These are phyloP conservation scores for Horisme vitalbata DNA, from an alignment of 2,888 invertebrate species.

Conservation along the genomic window DNA sequence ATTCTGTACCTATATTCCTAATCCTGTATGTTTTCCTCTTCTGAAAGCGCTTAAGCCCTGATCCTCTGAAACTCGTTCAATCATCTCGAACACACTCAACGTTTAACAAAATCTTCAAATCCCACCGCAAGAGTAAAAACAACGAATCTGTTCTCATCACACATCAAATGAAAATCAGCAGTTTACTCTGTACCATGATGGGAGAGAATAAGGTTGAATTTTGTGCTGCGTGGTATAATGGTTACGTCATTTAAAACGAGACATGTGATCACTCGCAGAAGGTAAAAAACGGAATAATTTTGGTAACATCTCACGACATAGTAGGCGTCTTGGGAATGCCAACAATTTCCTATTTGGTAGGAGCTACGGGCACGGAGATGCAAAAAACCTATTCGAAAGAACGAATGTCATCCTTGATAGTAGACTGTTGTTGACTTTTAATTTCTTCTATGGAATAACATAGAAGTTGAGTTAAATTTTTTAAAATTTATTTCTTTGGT, in stretches of 20 bases:
- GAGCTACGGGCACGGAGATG: constrained; percentile 48
- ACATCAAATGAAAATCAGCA: constrained; percentile 31
- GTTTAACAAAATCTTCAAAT: constrained; percentile 71
- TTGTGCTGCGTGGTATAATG: constrained; percentile 25
- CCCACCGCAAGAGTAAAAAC: constrained; percentile 69
- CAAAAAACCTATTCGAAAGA: constrained; percentile 59
- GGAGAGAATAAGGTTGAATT: constrained; percentile 11
- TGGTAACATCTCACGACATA: constrained; percentile 64
- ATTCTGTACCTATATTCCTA: background rate
- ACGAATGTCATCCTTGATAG: constrained; percentile 45
- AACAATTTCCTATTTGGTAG: constrained; percentile 70
- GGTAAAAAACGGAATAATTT: constrained; percentile 74
- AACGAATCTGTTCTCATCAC: constrained; percentile 56
- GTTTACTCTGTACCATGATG: constrained; percentile 8
- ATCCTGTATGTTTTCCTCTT: constrained; percentile 1
- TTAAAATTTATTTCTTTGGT: too few relatives aligned
- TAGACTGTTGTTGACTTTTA: constrained; percentile 7
- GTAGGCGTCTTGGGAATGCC: constrained; percentile 64
- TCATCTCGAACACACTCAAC: constrained; percentile 62
- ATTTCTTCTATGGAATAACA: background rate
- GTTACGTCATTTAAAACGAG: constrained; percentile 47
- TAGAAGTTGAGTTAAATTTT: too few relatives aligned
- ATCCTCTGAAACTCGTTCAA: constrained; percentile 42
- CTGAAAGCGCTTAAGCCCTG: constrained; percentile 20
- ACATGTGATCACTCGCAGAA: constrained; percentile 52